Evolutionary conservation across 2,797 vertebrate genomes (phyloP).

Genomic region (Lates japonicus): DNA sequence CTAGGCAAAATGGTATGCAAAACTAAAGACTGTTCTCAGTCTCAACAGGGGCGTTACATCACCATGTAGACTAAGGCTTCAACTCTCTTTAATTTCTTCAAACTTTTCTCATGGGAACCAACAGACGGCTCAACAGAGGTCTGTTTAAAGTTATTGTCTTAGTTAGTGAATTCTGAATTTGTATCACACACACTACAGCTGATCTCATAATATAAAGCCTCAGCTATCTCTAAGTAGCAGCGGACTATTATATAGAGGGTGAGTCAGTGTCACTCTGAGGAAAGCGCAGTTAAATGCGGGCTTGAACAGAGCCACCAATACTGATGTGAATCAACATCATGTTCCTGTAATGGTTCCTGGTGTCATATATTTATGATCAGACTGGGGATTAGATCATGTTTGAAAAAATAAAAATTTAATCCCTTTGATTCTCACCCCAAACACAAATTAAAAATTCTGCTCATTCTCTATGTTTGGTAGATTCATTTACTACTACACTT

Average conservation of each 20-base stretch:
- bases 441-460: background rate
- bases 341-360: background rate
- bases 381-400: background rate
- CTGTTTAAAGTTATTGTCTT: background rate
- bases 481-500: background rate
- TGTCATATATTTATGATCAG: background rate
- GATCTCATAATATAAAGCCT: conserved; percentile 16
- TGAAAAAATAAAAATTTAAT: background rate
- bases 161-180: background rate
- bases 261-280: conserved; percentile 45
- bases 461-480: background rate
- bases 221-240: conserved; percentile 6
- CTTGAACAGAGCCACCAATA: background rate
- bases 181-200: background rate
- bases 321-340: background rate
- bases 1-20: no score
- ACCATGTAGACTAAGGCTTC: background rate
- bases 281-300: no score
- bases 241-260: conserved; percentile 16
- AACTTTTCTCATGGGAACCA: no score
- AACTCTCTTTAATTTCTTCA: no score
- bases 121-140: background rate
- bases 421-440: background rate
- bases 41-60: conserved; percentile 13
- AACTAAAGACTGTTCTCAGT: background rate